Base-by-base conservation (phyloP, 2,888 invertebrate species). In the Polylopha cassiicola region DNA sequence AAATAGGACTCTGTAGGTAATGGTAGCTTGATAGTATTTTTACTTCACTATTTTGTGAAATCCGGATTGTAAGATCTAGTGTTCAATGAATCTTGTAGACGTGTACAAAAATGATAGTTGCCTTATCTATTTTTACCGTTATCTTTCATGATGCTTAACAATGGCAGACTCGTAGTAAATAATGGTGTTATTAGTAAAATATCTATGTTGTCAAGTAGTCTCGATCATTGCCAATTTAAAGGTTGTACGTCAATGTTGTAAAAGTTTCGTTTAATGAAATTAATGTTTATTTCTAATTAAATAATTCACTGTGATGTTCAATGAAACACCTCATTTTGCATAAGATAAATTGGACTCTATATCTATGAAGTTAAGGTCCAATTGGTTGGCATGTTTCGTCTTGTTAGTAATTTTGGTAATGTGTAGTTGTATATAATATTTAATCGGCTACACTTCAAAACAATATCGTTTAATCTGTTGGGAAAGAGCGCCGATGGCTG, bases 271-370 rank as follows among this genome's bases (percentile, higher is more conserved):
- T 17, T 15, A 22, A 14, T 13, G 18, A 30, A n/a, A 17, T 9
- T 18, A n/a, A n/a, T 33, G 27, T 22, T 17, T 28, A 9, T 39
- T 1, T 37, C 22, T 27, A n/a, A n/a, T n/a, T n/a, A n/a, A n/a
- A n/a, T n/a, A n/a, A n/a, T n/a, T n/a, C n/a, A 22, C 32, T 39
- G 39, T 39, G 39, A 33, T 39, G 39, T 33, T 14, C 33, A 16
- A 33, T 28, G 22, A 33, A 21, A 14, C 39, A 39, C 39, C 28
- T 33, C 21, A 32, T 21, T 39, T 17, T 31, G 32, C 32, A 15
- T 32, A 39, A 39, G 28, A 23, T 39, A 27, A 20, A 38, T 32
- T 39, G 10, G 18, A 39, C 32, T 32, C 15, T 28, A 30, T 11
- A 13, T 16, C 16, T 20, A 32, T 15, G 20, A 38, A 3, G 21